Base-by-base conservation (phyloP, 2,797 vertebrate genomes). In the Channallabes apus region DNA sequence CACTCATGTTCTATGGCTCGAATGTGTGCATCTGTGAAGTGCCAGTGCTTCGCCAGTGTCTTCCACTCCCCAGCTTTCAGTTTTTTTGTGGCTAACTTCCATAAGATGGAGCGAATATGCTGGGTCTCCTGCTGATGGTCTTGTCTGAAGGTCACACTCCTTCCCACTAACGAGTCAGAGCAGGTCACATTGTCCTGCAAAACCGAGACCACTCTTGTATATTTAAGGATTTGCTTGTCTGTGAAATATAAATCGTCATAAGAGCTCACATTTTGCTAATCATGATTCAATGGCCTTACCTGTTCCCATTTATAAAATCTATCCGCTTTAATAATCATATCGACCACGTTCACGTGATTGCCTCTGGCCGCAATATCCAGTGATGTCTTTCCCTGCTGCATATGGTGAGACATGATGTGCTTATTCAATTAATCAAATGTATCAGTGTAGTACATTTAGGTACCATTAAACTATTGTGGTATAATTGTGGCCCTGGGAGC, bases 291-390 rank as follows among this genome's bases (percentile, higher is more conserved):
- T 3, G 0, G 80, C 84, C 92, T 29, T 92, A 95, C 97, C 95
- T 97, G 96, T 87, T 96, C 93, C 96, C 96, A 95, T 59, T 93
- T 96, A 91, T 97, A 97, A 93, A 98, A 97, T 3, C 96, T 93
- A 69, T 98, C 96, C 0, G 97, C 97, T 94, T 97, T 98, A 90
- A 98, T 96, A 88, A 99, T 97, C 97, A 97, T 97, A 90, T 98
- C 98, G 0, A 93, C 96, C 90, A 99, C 67, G 87, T 92, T 93
- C 87, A 97, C 87, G 1, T 98, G 96, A 92, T 96, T 97, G 85
- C 96, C 95, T 90, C 96, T 94, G 12, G 96, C 95, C 1, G 98
- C 97, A 0, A 98, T 94, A 32, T 96, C 97, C 91, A 97, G 91
- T 38, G 96, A 94, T 0, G 96, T 96, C 90, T 98, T 97, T 79